Evolutionary conservation across 2,113 vertebrate genomes (phyloP).

Genomic region (Onychostoma macrolepis): DNA sequence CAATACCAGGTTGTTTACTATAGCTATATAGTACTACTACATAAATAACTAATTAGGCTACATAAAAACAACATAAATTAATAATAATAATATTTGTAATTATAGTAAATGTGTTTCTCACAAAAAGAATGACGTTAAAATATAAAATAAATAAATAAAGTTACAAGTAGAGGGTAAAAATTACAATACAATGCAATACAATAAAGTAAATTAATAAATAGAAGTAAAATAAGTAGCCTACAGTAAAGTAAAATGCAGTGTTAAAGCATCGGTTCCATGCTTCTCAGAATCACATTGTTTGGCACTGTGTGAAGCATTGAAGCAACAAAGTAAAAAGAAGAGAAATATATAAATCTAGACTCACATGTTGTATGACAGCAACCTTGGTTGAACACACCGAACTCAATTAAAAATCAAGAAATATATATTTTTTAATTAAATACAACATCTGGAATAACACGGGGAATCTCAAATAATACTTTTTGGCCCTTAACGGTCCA

Average conservation of each 20-base stretch:
- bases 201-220: background rate
- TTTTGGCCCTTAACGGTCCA: background rate
- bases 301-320: too few relatives aligned
- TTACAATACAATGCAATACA: too few relatives aligned
- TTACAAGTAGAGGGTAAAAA: too few relatives aligned
- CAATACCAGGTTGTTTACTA: background rate
- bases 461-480: background rate
- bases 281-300: too few relatives aligned
- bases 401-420: background rate
- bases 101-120: background rate
- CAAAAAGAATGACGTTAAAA: background rate
- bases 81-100: background rate
- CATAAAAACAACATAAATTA: background rate
- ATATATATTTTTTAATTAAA: background rate
- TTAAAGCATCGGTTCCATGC: too few relatives aligned
- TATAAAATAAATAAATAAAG: too few relatives aligned
- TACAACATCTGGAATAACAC: background rate
- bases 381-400: background rate
- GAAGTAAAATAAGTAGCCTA: background rate
- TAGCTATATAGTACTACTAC: too few relatives aligned
- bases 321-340: background rate
- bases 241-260: too few relatives aligned
- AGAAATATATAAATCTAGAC: background rate
- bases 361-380: background rate
- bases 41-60: too few relatives aligned